Base-by-base conservation (phyloP, 2,113 vertebrate genomes). In the Gymnorhina tibicen region DNA sequence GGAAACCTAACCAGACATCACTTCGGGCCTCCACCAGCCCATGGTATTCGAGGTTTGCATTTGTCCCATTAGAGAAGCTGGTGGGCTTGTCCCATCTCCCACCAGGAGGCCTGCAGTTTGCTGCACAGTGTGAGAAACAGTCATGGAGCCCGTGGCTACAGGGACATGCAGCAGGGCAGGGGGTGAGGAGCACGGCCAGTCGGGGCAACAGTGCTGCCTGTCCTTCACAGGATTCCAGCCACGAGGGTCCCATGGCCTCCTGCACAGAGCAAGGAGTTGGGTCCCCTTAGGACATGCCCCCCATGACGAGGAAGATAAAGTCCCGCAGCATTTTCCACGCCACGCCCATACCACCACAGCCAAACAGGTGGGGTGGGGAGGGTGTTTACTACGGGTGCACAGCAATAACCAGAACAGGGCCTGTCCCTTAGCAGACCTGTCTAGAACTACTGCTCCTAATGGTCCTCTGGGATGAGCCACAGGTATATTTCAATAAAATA, bases 191-290 rank as follows among this genome's bases (percentile, higher is more conserved):
- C 44, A 76, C 1, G 4, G 60, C 8, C 87, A 91, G 77, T 23
- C 10, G 0, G 3, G 19, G 20, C 30, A 67, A 24, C 3, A 1
- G 28, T 2, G 0, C 32, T 83, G 55, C 37, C 62, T 72, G 37
- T 13, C 33, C 37, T 79, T 19, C 4, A 0, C 24, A 64, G n/a
- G 3, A 0, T 27, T 60, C 60, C 69, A 72, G 72, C 41, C 67
- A 55, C 0, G 0, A 2, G 1, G 19, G 6, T 50, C n/a, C 16
- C 66, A 20, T 3, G 1, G n/a, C 32, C 5, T 68, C 49, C 58
- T 0, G 1, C 46, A 22, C 5, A 46, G 13, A 60, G 20, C 0
- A 1, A 41, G 64, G 32, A 67, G 37, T 6, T 58, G 41, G 15
- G 23, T 67, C 35, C 15, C 2, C 2, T 50, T 28, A 49, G 44